phyloP scores from a whole-genome alignment of 1,140 invertebrate species.

The Caerostris extrusa region DNA sequence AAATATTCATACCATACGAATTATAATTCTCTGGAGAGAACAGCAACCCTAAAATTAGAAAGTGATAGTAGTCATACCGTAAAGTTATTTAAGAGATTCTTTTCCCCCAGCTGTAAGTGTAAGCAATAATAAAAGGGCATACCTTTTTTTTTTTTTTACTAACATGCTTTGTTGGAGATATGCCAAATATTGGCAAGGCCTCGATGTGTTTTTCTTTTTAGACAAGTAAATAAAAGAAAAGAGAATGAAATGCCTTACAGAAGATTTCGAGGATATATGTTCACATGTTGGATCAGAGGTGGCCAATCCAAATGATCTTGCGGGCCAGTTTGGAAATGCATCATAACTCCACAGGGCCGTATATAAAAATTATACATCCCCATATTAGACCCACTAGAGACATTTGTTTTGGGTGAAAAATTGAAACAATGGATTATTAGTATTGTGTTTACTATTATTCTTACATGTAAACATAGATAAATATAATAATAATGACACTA shows the following conservation, averaged over 20 bases:
- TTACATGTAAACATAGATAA: no score
- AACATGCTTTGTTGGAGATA: neutral
- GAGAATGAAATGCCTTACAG: neutral
- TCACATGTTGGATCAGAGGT: no score
- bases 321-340: no score
- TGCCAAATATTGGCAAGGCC: neutral
- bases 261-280: neutral
- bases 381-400: no score
- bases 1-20: neutral
- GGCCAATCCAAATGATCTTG: no score
- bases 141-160: neutral
- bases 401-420: no score
- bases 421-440: no score
- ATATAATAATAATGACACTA: no score
- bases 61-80: neutral
- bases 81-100: neutral
- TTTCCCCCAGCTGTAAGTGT: neutral
- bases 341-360: no score
- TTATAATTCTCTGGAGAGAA: neutral
- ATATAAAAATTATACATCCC: no score
- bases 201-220: neutral
- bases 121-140: neutral
- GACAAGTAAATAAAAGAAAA: neutral
- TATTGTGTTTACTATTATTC: no score
- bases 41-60: neutral